Evolutionary conservation across 2,113 vertebrate species (phyloP).

Genomic region (Garra rufa): DNA sequence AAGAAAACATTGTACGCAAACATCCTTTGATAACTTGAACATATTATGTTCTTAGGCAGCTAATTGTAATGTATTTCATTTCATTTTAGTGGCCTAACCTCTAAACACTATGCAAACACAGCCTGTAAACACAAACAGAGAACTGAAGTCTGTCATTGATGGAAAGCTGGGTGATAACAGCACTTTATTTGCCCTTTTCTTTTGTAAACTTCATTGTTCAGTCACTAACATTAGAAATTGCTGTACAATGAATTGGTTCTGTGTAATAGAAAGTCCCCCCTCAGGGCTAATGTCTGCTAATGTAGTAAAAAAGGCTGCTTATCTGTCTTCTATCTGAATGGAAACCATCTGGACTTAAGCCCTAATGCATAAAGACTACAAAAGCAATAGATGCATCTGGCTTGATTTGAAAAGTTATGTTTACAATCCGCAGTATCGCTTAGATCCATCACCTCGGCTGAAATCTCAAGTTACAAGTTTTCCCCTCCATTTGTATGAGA

Average conservation of each 20-base stretch:
- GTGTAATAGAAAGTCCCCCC: constrained; percentile 9
- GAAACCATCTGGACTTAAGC: constrained; percentile 64
- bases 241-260: not conserved
- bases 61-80: not conserved
- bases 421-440: constrained; percentile 61
- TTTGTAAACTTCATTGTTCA: not conserved
- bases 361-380: constrained; percentile 38
- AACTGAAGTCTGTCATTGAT: not conserved
- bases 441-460: not conserved
- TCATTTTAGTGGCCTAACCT: not conserved
- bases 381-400: constrained; percentile 36
- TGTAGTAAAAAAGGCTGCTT: constrained; percentile 63
- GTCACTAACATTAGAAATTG: not conserved
- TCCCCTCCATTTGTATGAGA: not conserved
- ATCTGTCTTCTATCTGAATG: constrained; percentile 65
- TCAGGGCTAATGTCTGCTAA: constrained; percentile 15
- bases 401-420: constrained; percentile 54
- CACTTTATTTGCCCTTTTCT: not conserved
- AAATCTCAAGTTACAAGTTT: not conserved
- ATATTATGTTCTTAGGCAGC: not conserved
- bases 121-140: not conserved
- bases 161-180: not conserved
- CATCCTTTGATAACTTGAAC: not conserved
- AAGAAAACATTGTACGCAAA: not conserved
- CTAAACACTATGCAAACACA: not conserved